phyloP scores from a whole-genome alignment of 1,140 invertebrate species.

The Ceratosolen fusciceps region DNA sequence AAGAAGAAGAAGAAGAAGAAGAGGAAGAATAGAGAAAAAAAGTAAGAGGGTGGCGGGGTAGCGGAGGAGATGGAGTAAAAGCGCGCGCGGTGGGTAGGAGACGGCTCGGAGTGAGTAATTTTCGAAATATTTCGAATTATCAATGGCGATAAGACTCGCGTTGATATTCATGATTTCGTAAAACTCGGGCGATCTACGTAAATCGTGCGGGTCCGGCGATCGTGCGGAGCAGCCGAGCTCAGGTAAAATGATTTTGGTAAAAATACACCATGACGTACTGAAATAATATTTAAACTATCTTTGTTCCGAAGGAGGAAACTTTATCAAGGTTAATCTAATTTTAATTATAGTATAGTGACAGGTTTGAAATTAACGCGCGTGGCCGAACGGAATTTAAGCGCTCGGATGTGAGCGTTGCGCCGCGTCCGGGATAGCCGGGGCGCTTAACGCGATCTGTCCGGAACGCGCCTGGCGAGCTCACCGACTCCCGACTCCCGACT shows the following conservation, averaged over 20 bases:
- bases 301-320: conserved; percentile 13
- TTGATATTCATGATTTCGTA: conserved; percentile 11
- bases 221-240: background rate
- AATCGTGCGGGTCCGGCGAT: background rate
- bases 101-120: background rate
- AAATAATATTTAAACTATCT: conserved; percentile 29
- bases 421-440: no score
- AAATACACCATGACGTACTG: conserved; percentile 28
- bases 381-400: background rate
- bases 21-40: background rate
- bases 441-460: background rate
- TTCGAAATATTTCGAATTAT: conserved; percentile 9
- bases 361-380: conserved; percentile 22
- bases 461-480: no score
- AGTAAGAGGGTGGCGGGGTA: background rate
- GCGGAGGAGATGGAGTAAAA: background rate
- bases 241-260: conserved; percentile 22
- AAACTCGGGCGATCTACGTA: background rate
- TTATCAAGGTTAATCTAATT: conserved; percentile 41
- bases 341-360: conserved; percentile 33
- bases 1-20: background rate
- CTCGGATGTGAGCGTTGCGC: background rate
- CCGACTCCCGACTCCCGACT: no score
- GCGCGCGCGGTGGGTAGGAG: background rate
- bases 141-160: background rate